Conservation (phyloP, 2,888 invertebrate genomes). For the Rhamphomyia laevipes region DNA sequence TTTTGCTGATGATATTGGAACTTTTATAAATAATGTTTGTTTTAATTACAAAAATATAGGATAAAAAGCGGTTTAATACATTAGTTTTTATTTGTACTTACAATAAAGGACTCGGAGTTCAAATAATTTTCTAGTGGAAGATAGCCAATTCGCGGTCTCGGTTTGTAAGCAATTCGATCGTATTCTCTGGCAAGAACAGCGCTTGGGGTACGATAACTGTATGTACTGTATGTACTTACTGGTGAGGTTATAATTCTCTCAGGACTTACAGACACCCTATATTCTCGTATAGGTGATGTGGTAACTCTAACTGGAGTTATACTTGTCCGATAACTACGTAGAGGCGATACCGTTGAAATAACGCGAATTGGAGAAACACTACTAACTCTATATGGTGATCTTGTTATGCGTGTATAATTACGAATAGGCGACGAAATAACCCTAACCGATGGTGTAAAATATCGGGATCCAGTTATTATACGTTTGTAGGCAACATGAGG, state of each 20-base stretch:
- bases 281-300: constrained; percentile 22
- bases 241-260: constrained; percentile 6
- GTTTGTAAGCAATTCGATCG: constrained; percentile 55
- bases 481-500: constrained; percentile 25
- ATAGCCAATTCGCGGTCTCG: constrained; percentile 47
- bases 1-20: no score
- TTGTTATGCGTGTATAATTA: constrained; percentile 18
- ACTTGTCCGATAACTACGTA: constrained; percentile 15
- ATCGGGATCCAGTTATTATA: constrained; percentile 18
- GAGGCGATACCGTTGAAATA: constrained; percentile 27
- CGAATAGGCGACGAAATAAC: constrained; percentile 32
- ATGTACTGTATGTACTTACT: constrained; percentile 7
- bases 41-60: neutral
- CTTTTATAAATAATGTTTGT: neutral
- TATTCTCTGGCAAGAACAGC: constrained; percentile 55
- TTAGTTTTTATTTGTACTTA: constrained; percentile 38
- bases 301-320: constrained; percentile 26
- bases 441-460: constrained; percentile 20
- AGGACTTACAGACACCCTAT: constrained; percentile 1
- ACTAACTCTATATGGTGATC: constrained; percentile 23
- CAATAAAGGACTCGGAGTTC: constrained; percentile 63
- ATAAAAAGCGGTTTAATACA: neutral
- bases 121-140: constrained; percentile 65
- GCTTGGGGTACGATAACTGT: constrained; percentile 43
- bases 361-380: constrained; percentile 24